Base-by-base conservation (phyloP, 2,888 invertebrate genomes). In the Athrips mouffetella region DNA sequence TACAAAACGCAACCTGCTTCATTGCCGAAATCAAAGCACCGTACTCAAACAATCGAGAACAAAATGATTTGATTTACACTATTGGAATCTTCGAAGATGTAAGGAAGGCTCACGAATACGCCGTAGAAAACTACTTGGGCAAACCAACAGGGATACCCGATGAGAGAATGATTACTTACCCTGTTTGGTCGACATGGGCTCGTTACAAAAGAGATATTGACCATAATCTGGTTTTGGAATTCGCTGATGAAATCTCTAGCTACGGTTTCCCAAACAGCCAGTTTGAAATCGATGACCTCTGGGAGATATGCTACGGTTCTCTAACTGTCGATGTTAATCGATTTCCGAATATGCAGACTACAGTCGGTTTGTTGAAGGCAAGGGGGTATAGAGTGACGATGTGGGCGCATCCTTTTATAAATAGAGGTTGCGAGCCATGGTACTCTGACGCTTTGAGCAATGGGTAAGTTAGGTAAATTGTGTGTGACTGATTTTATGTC, bases 101-200 rank as follows among this genome's bases (percentile, higher is more conserved):
- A 0, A 85, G 89, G 40, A 68, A 76, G 15, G 91, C 92, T 0
- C 93, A 93, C 53, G 83, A 90, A 59, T 87, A 89, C 55, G 91
- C 91, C 0, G 82, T 92, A 0, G 74, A 87, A n/a, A 86, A 83
- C 10, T 89, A 91, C 56, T 73, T 93, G 35, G 82, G 86, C 0
- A 89, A 89, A 57, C 92, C 94, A 0, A 72, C 68, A 0, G 89
- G 82, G 0, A 73, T 90, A 23, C 93, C 91, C 0, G 90, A 91
- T 60, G 75, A 83, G 30, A 65, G 75, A 13, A 90, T 91, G 82
- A 85, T 92, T 3, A 72, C 73, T 5, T 78, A 90, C 50, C 93
- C 93, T 0, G 89, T 93, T 54, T 93, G 92, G 92, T 91, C 92
- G 0, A 92, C 92, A 0, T 91, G 91, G 91, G 92, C 92, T 0